Base-by-base conservation (phyloP, 2,113 vertebrate species). In the Oreocharis arfaki region DNA sequence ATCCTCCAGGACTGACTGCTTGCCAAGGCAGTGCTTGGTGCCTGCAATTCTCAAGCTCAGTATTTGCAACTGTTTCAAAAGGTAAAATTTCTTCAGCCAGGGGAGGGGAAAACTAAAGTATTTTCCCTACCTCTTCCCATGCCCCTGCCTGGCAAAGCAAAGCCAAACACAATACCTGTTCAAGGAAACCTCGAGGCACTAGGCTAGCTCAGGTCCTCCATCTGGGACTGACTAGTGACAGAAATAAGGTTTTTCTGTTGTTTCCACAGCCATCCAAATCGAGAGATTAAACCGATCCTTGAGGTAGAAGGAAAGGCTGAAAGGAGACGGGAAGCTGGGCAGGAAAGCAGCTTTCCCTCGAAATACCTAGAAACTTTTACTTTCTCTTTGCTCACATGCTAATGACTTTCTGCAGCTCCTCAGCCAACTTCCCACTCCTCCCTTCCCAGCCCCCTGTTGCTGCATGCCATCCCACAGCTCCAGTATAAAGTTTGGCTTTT, bases 401-500 rank as follows among this genome's bases (percentile, higher is more conserved):
- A 97, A 98, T 89, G 95, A 95, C 94, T 95, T 97, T 97, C 91
- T 94, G 97, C 87, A 84, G 95, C 96, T 98, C 91, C 96, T 96
- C 96, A 96, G 97, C 97, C 98, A 97, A 96, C 97, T 96, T 97
- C 96, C 89, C 96, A 97, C 97, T 98, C 97, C 95, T 98, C 97
- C 97, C 97, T 96, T 95, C 97, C 96, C 98, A 98, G 98, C 97
- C 98, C 98, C 98, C 98, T 98, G 98, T 98, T 98, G 98, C 98
- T 98, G 97, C 97, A 96, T 96, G 96, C 98, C 98, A 98, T 98
- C 98, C 98, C 98, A 89, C 96, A 98, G 98, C 98, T 98, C 96
- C 97, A 98, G 97, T 98, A 98, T 98, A 97, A 99, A 99, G 99
- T 99, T 99, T 99, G 99, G 99, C 99, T 99, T 98, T 98, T 99